Evolutionary conservation across 2,888 invertebrate genomes (phyloP), one percentile per base, ranked within the genome.

Genomic region (Craniophora ligustri): DNA sequence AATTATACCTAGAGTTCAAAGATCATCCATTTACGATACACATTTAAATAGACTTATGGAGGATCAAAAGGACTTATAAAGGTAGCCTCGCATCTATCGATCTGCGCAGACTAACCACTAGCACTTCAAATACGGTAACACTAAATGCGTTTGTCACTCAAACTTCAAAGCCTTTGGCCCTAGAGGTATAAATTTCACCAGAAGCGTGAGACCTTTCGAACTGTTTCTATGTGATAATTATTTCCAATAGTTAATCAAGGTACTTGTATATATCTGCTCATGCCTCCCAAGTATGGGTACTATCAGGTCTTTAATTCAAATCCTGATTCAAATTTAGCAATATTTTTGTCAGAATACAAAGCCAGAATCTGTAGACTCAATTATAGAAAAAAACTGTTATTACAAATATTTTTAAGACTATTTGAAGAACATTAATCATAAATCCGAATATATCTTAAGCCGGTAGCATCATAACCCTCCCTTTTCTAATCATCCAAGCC

Each of bases 401-500:
- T n/a, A n/a, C n/a, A n/a, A n/a, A n/a, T n/a, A n/a, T n/a, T 21
- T 54, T 41, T 38, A 30, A 13, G 31, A 19, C 19, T 11, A 23
- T 8, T 23, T 23, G 6, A 2, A 40, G 28, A 19, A 32, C 15
- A n/a, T 42, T 41, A 32, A 49, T 56, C 49, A 53, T 50, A 40
- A 39, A 14, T 10, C 8, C 15, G 30, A 47, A 34, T 3, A n/a
- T 21, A 38, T 13, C 35, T n/a, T 1, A 38, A 28, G 1, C 15
- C n/a, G 8, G 21, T 30, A 21, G 26, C 21, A 39, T 15, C 34
- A 34, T 5, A 44, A 6, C 14, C 6, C 13, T 21, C 15, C 30
- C 14, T 21, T 46, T 72, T 62, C 60, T 51, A 64, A 73, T 62
- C 57, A 53, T 42, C 28, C 30, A 21, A 42, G 38, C n/a, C 23